Percentiles rank a stretch among this genome's conserved stretches.
phyloP scores from a whole-genome alignment of 1,140 invertebrate species.

The Plectrocnemia conspersa region DNA sequence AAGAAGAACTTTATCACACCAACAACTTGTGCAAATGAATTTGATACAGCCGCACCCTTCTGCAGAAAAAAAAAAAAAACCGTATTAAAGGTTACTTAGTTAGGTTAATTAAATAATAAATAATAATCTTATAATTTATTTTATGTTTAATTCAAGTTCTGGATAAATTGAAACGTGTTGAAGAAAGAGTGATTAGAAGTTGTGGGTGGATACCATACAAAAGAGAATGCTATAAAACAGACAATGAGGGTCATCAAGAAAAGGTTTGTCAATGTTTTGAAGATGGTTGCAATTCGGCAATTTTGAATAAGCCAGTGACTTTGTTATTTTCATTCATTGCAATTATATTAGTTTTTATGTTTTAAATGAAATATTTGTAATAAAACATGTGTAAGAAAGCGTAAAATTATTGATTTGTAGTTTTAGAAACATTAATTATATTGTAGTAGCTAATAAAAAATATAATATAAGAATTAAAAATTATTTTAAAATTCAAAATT shows the following conservation, averaged over 20 bases:
- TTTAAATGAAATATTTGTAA: too few relatives aligned
- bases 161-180: slow-evolving; percentile 8
- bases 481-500: too few relatives aligned
- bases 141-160: slow-evolving; percentile 17
- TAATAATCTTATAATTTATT: neutral
- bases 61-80: slow-evolving; percentile 32
- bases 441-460: too few relatives aligned
- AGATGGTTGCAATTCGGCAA: slow-evolving; percentile 26
- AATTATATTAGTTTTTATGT: neutral
- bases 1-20: slow-evolving; percentile 10
- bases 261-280: slow-evolving; percentile 32
- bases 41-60: slow-evolving; percentile 15
- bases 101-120: neutral
- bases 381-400: too few relatives aligned
- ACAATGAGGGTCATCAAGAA: slow-evolving; percentile 31
- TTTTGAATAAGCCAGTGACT: neutral
- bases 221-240: slow-evolving; percentile 25
- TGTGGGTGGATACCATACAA: slow-evolving; percentile 31
- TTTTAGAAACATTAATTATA: neutral
- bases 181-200: slow-evolving; percentile 18
- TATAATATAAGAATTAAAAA: too few relatives aligned
- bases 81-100: slow-evolving; percentile 9
- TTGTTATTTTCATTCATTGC: neutral
- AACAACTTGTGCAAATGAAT: slow-evolving; percentile 9
- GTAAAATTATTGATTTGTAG: too few relatives aligned